Conservation (phyloP, 2,888 invertebrate genomes). For the Monoplex corrugatus region DNA sequence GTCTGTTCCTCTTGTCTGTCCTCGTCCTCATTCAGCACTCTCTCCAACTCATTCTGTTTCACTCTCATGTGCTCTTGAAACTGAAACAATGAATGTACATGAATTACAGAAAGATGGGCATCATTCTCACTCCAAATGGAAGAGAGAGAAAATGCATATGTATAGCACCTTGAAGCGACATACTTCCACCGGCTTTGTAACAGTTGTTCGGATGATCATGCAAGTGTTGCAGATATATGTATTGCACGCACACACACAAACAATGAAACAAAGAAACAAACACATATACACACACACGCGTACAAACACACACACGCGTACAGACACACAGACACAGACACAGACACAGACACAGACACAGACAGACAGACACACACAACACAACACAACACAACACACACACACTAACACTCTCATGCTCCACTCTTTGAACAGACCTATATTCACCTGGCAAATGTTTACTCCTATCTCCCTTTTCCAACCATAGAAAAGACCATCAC, state of each 20-base stretch:
- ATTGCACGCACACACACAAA: background rate
- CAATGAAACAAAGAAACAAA: background rate
- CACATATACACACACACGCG: background rate
- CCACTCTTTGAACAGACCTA: too few species aligned
- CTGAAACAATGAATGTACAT: too few species aligned
- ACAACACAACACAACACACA: background rate
- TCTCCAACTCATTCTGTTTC: background rate
- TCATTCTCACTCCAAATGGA: too few species aligned
- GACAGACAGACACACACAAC: background rate
- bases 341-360: background rate
- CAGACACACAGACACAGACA: background rate
- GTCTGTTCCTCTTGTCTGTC: background rate
- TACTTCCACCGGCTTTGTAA: too few species aligned
- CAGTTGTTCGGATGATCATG: too few species aligned
- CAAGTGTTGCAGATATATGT: too few species aligned
- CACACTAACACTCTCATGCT: background rate
- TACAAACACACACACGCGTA: background rate
- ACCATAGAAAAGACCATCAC: too few species aligned
- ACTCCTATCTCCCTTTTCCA: too few species aligned
- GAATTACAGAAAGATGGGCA: too few species aligned
- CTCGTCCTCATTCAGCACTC: background rate
- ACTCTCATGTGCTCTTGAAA: conserved; percentile 29
- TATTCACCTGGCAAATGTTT: too few species aligned
- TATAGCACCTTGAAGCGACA: too few species aligned
- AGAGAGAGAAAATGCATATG: too few species aligned